Percentiles rank a stretch among this genome's conserved stretches.
Evolutionary conservation across 1,140 invertebrate genomes (phyloP).

Genomic region (Drosophila bocki): DNA sequence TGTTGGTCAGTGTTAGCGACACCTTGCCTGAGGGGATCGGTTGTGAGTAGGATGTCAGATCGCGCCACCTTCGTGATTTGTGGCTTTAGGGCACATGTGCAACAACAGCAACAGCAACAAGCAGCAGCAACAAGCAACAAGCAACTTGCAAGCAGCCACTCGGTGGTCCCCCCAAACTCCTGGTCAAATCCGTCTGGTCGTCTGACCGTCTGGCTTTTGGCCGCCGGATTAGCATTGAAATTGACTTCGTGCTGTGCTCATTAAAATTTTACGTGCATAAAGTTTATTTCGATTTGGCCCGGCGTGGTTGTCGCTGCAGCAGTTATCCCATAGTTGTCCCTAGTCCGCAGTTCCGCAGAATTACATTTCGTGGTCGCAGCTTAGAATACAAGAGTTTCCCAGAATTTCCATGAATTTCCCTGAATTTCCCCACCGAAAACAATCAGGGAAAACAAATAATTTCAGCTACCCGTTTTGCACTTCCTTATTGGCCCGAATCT

Average conservation of each 20-base stretch:
- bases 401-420: conserved; percentile 57
- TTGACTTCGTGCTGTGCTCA: conserved; percentile 83
- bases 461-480: conserved; percentile 46
- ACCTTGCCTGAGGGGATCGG: conserved; percentile 63
- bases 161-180: conserved; percentile 65
- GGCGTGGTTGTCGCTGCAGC: conserved; percentile 44
- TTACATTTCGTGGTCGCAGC: conserved; percentile 45
- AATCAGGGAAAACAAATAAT: conserved; percentile 32
- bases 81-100: conserved; percentile 76
- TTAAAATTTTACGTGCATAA: conserved; percentile 84
- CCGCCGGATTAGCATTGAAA: conserved; percentile 83
- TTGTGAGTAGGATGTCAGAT: conserved; percentile 76
- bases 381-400: conserved; percentile 33
- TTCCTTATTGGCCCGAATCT: conserved; percentile 65
- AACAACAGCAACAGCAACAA: conserved; percentile 30
- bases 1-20: conserved; percentile 49
- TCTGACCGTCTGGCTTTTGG: conserved; percentile 60
- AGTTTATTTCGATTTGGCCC: conserved; percentile 78
- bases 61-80: conserved; percentile 82
- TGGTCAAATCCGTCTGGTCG: conserved; percentile 52
- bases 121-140: conserved; percentile 8
- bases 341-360: conserved; percentile 47
- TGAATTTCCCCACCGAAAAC: conserved; percentile 40
- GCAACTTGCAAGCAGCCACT: conserved; percentile 21
- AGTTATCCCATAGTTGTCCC: conserved; percentile 22